Evolutionary conservation across 2,888 invertebrate species (phyloP).

Genomic region (Seira ritae): DNA sequence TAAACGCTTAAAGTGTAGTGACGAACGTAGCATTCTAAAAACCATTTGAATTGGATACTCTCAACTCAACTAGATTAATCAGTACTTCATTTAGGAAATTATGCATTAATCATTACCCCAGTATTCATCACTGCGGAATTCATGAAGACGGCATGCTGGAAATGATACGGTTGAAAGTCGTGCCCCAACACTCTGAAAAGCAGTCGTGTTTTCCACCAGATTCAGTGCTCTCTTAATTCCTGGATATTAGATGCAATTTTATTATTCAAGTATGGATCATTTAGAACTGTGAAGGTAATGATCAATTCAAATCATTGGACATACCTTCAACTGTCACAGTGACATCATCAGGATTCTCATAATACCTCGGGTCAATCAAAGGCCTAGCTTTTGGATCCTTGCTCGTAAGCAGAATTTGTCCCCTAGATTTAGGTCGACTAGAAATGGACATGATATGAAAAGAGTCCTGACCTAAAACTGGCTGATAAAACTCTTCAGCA

Average conservation of each 20-base stretch:
- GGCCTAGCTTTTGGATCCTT: slow-evolving; percentile 76
- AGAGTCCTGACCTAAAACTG: slow-evolving; percentile 67
- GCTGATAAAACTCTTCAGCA: slow-evolving; percentile 69
- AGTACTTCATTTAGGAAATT: too few relatives aligned
- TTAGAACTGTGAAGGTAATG: slow-evolving; percentile 21
- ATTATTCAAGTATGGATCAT: too few relatives aligned
- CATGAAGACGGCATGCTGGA: slow-evolving; percentile 33
- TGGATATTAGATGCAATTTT: slow-evolving; percentile 21
- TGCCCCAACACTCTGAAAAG: slow-evolving; percentile 33
- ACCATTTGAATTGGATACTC: too few relatives aligned
- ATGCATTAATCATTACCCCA: too few relatives aligned
- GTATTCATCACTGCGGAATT: slow-evolving; percentile 41
- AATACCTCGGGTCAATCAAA: slow-evolving; percentile 77
- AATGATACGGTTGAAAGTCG: slow-evolving; percentile 26
- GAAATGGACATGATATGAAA: slow-evolving; percentile 70
- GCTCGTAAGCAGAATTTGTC: slow-evolving; percentile 76
- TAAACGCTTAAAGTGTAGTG: slow-evolving; percentile 44
- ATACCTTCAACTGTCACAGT: slow-evolving; percentile 66
- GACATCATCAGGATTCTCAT: slow-evolving; percentile 64
- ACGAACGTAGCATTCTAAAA: slow-evolving; percentile 42
- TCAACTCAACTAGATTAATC: too few relatives aligned
- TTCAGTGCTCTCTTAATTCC: slow-evolving; percentile 49
- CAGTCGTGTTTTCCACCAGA: slow-evolving; percentile 56
- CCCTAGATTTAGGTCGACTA: slow-evolving; percentile 76
- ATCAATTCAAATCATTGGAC: too few relatives aligned